Evolutionary conservation across 2,797 vertebrate species (phyloP).

Genomic region (Myiothlypis chrysogaster): DNA sequence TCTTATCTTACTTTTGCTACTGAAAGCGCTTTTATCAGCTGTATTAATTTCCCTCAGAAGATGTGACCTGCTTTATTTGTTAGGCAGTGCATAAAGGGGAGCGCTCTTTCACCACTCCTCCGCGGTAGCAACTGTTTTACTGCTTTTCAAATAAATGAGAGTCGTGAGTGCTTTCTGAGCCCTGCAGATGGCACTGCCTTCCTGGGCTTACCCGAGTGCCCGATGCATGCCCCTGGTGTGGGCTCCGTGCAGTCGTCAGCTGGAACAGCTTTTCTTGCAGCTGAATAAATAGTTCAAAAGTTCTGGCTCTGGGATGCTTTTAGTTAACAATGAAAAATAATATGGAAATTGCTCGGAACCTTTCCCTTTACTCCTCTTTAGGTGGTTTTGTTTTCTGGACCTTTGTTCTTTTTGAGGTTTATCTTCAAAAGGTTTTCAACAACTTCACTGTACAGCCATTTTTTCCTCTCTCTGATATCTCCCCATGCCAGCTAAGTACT

Average conservation of each 20-base stretch:
- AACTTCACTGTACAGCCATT: background rate
- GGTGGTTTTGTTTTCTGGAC: background rate
- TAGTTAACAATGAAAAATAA: background rate
- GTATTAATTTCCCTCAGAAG: background rate
- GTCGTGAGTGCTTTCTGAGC: background rate
- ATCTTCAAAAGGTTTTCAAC: background rate
- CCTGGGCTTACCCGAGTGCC: background rate
- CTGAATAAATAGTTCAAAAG: background rate
- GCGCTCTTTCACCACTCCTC: background rate
- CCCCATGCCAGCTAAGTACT: background rate
- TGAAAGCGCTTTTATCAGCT: background rate
- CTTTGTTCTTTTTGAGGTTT: background rate
- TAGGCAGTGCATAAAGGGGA: background rate
- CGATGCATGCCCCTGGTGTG: fast-evolving
- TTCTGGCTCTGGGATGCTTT: background rate
- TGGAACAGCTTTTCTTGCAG: background rate
- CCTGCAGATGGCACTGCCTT: constrained; percentile 50
- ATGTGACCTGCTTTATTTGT: background rate
- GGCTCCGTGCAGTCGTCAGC: background rate
- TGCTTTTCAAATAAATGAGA: background rate
- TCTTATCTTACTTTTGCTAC: background rate
- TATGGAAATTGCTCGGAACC: background rate
- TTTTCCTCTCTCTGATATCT: background rate
- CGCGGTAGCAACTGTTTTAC: background rate
- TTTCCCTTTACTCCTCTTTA: background rate